Evolutionary conservation across 2,888 invertebrate species (phyloP), one percentile per base, ranked within the genome.

Genomic region (Pollenia angustigena): DNA sequence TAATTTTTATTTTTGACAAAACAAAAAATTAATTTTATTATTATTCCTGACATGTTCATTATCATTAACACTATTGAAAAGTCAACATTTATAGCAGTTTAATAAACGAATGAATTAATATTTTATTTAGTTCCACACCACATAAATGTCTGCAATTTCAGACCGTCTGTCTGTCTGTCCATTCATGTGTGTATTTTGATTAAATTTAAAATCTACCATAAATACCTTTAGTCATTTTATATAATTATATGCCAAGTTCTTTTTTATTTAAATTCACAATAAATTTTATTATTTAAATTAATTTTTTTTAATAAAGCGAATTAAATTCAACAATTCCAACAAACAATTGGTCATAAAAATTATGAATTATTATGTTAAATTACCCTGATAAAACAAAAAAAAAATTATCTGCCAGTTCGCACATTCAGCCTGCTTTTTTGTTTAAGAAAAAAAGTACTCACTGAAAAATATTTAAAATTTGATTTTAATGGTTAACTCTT

Each of bases 291-390:
- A 50, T 32, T 50, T 6, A 32, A 32, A 32, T 23, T 44, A 23
- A n/a, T n/a, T 44, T 18, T 32, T 75, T 16, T 32, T n/a, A n/a
- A n/a, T n/a, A n/a, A 46, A 50, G 46, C 18, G 18, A 18, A 18
- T 18, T 18, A 18, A 56, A 56, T 54, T 9, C 54, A 10, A 42
- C 40, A 62, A 68, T 64, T 78, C 69, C 56, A 60, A 71, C 82
- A 80, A 76, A 83, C 80, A 86, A 86, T 80, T 83, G 83, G 60
- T 42, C 64, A 83, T 83, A 72, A 79, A 86, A 76, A 72, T 83
- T 81, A 83, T 83, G 80, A 81, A 83, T 81, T 83, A 75, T 68
- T 72, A 66, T 42, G 64, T 62, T 32, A 68, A 68, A 68, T 82
- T 82, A 56, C 69, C 66, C 56, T 40, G 66, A 10, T 66, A 32